Evolutionary conservation across 2,797 vertebrate genomes (phyloP).

Genomic region (Crypturellus tataupa): DNA sequence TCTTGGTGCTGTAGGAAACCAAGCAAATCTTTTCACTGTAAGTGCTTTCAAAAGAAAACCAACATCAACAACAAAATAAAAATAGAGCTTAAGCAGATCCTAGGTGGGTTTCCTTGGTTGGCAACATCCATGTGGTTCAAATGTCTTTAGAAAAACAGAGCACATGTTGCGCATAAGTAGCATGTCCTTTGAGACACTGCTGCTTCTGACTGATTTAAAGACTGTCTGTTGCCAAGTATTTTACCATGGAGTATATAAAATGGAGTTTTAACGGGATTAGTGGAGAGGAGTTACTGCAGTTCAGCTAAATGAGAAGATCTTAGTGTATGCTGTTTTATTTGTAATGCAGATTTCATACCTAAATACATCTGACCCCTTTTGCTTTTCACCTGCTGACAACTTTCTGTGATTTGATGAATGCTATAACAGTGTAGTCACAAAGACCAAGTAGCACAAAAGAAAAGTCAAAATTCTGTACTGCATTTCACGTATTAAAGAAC

Average conservation of each 20-base stretch:
- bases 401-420: background rate
- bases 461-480: background rate
- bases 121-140: background rate
- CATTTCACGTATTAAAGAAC: background rate
- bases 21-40: background rate
- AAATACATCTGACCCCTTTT: background rate
- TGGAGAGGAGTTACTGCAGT: background rate
- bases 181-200: background rate
- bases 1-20: background rate
- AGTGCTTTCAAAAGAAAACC: background rate
- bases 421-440: background rate
- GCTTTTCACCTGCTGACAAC: background rate
- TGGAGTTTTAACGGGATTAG: background rate
- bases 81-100: background rate
- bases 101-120: background rate
- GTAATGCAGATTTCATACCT: background rate
- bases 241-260: background rate
- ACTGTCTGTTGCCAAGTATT: background rate
- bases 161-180: accelerated
- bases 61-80: background rate
- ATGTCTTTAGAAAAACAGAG: background rate
- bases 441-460: background rate
- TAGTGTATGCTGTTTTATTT: background rate
- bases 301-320: background rate
- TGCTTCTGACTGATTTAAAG: background rate